These are phyloP conservation scores for Eretmocerus hayati DNA, from an alignment of 2,888 invertebrate genomes.

Conservation along the genomic window DNA sequence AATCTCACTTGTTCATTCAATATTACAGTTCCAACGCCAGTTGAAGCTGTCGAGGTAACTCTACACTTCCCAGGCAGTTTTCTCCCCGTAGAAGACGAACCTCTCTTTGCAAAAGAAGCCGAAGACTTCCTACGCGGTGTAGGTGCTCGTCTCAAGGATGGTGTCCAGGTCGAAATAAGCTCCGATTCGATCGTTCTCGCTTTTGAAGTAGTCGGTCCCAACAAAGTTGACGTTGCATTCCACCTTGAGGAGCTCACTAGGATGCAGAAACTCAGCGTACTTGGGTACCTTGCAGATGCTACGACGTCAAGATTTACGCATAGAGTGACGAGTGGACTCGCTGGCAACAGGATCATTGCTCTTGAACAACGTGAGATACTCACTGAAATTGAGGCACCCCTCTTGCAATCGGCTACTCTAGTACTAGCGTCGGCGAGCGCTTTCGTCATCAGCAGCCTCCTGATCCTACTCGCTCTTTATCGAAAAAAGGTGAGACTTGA, in stretches of 20 bases:
- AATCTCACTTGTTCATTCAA: too few relatives aligned
- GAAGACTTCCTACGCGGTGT: constrained; percentile 38
- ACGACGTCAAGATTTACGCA: constrained; percentile 60
- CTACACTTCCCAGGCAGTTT: constrained; percentile 64
- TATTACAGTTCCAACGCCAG: constrained; percentile 59
- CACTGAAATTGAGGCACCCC: constrained; percentile 58
- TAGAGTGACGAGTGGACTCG: constrained; percentile 44
- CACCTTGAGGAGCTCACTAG: constrained; percentile 71
- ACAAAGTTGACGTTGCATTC: constrained; percentile 73
- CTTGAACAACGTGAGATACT: constrained; percentile 63
- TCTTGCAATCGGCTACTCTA: constrained; percentile 69
- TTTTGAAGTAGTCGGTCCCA: constrained; percentile 58
- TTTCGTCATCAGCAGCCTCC: constrained; percentile 70
- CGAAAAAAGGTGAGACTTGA: constrained; percentile 54
- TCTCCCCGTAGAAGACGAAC: constrained; percentile 33
- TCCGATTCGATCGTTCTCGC: constrained; percentile 39
- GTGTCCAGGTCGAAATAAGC: constrained; percentile 35
- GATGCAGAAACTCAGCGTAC: constrained; percentile 48
- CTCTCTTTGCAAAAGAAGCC: constrained; percentile 34
- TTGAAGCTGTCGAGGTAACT: constrained; percentile 69
- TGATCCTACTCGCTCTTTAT: constrained; percentile 69
- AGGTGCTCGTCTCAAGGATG: constrained; percentile 40
- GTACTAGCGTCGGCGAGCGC: constrained; percentile 73
- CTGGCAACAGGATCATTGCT: constrained; percentile 47
- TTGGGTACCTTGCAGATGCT: constrained; percentile 55